These are phyloP conservation scores for Chloroceryle inda DNA, from an alignment of 2,797 vertebrate species.

Conservation along the genomic window DNA sequence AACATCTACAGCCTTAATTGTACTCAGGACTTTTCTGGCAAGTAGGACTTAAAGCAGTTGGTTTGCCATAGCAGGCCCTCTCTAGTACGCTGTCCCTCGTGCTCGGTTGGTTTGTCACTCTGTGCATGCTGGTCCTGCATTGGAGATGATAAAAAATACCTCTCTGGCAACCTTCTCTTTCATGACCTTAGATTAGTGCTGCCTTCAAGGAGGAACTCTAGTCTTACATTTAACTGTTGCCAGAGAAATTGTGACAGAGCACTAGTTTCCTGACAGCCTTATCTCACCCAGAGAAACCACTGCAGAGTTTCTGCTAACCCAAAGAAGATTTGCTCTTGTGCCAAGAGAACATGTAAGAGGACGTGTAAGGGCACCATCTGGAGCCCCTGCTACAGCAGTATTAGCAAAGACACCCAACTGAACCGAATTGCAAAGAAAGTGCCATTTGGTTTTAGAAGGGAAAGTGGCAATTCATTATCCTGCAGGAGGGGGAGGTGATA, in stretches of 20 bases:
- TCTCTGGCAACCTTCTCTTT: not conserved
- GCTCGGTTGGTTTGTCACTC: not conserved
- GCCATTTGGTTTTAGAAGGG: not conserved
- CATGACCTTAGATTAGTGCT: not conserved
- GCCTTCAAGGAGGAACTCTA: not conserved
- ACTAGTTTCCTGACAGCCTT: not conserved
- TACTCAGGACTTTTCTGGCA: not conserved
- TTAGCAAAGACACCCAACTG: not conserved
- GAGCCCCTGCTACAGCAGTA: not conserved
- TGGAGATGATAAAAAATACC: not conserved
- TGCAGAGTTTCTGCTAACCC: not conserved
- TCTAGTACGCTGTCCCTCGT: rapidly evolving
- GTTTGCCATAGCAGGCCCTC: not conserved
- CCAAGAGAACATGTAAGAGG: not conserved
- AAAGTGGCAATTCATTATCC: not conserved
- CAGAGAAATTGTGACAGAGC: not conserved
- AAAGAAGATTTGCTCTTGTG: not conserved
- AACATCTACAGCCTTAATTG: not conserved
- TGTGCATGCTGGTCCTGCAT: not conserved
- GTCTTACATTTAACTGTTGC: not conserved
- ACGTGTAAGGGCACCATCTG: not conserved
- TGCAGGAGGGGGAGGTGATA: not conserved
- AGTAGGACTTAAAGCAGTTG: not conserved
- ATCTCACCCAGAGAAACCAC: not conserved
- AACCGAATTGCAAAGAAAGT: not conserved